phyloP scores from a whole-genome alignment of 2,113 vertebrate genomes.

The Pristiophorus japonicus region DNA sequence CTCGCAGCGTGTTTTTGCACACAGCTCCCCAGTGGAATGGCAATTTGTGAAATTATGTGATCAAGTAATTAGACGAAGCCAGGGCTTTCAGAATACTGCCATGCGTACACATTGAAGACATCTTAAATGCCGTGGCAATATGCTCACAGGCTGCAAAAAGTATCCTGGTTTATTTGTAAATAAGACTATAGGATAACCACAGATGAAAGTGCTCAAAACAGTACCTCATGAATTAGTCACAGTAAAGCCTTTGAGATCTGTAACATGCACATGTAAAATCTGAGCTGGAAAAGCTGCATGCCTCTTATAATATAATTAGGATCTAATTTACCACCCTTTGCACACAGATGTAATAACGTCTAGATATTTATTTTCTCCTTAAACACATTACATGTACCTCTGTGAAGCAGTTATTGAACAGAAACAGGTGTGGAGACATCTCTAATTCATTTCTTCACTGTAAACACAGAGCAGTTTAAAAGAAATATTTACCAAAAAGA shows the following conservation, averaged over 20 bases:
- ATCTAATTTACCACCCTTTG: slow-evolving; percentile 86
- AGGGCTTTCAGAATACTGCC: slow-evolving; percentile 77
- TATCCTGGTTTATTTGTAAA: slow-evolving; percentile 92
- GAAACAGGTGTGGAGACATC: slow-evolving; percentile 91
- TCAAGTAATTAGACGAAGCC: slow-evolving; percentile 98
- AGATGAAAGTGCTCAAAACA: slow-evolving; percentile 83
- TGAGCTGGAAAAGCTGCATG: slow-evolving; percentile 87
- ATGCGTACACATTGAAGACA: slow-evolving; percentile 63
- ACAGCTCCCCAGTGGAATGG: slow-evolving; percentile 90
- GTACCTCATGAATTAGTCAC: slow-evolving; percentile 91
- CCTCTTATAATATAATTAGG: slow-evolving; percentile 91
- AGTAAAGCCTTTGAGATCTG: slow-evolving; percentile 76
- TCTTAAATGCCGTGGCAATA: slow-evolving; percentile 38
- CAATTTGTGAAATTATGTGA: slow-evolving; percentile 99
- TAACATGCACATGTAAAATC: slow-evolving; percentile 76
- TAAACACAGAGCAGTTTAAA: slow-evolving; percentile 63
- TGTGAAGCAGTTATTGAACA: slow-evolving; percentile 70
- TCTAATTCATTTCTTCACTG: slow-evolving; percentile 75
- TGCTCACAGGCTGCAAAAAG: slow-evolving; percentile 46
- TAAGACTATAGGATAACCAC: slow-evolving; percentile 72
- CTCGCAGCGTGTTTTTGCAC: slow-evolving; percentile 81
- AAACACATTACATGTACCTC: slow-evolving; percentile 72
- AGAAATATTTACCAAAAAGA: slow-evolving; percentile 62
- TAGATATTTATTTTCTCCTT: slow-evolving; percentile 70
- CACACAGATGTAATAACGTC: slow-evolving; percentile 85